phyloP scores from a whole-genome alignment of 1,140 invertebrate genomes.

The Brevipalpus yothersi region DNA sequence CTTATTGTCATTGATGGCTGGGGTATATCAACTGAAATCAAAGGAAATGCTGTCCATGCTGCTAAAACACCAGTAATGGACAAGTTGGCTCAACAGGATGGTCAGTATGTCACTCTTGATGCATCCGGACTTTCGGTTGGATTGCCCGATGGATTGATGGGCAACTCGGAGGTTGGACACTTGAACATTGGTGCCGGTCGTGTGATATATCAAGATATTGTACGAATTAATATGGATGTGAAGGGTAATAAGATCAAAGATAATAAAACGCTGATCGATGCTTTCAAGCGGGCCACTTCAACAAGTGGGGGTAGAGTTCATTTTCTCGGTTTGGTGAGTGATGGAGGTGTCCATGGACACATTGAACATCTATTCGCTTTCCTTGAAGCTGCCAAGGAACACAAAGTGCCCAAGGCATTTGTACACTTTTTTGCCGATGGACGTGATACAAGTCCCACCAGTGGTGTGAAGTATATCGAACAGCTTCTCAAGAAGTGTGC shows the following conservation, averaged over 20 bases:
- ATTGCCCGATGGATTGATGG: conserved; percentile 25
- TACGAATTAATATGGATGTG: conserved; percentile 23
- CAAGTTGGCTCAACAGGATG: conserved; percentile 15
- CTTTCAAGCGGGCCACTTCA: conserved; percentile 19
- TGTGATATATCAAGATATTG: conserved; percentile 27
- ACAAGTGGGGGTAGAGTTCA: conserved; percentile 20
- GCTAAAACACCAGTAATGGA: conserved; percentile 24
- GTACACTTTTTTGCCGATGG: conserved; percentile 27
- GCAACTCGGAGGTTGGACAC: conserved; percentile 28
- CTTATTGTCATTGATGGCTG: conserved; percentile 25
- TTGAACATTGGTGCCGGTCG: conserved; percentile 27
- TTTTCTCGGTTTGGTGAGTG: conserved; percentile 22
- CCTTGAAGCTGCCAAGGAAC: conserved; percentile 18
- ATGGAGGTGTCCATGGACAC: conserved; percentile 27
- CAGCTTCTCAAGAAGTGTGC: conserved; percentile 11
- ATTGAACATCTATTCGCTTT: conserved; percentile 25
- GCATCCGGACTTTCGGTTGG: conserved; percentile 25
- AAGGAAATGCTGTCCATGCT: conserved; percentile 21
- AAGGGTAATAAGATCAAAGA: conserved; percentile 18
- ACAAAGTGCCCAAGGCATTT: conserved; percentile 21
- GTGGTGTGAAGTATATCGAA: conserved; percentile 16
- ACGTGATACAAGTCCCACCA: conserved; percentile 24
- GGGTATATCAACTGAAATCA: conserved; percentile 20
- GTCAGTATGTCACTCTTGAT: conserved; percentile 22
- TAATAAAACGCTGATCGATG: conserved; percentile 18